phyloP scores from a whole-genome alignment of 1,140 invertebrate genomes.

The Aporrectodea caliginosa region DNA sequence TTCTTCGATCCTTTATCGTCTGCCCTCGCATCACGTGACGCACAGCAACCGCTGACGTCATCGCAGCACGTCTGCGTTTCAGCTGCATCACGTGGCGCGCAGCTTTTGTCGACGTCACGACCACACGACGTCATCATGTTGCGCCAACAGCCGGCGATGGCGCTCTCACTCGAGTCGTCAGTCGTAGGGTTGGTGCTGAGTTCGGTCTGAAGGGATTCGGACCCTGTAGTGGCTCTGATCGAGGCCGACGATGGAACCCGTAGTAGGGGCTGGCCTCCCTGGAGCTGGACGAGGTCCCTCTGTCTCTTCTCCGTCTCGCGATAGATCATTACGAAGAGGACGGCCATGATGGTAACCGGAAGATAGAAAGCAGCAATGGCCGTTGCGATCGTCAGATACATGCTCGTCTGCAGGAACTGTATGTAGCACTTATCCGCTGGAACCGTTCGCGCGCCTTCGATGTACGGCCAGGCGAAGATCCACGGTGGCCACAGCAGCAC shows the following conservation, averaged over 20 bases:
- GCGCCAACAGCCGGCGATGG: not conserved
- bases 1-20: not conserved
- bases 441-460: constrained; percentile 74
- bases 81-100: not conserved
- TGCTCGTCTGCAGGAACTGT: constrained; percentile 97
- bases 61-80: too few relatives aligned
- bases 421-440: constrained; percentile 89
- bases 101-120: not conserved
- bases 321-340: constrained; percentile 70
- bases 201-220: not conserved
- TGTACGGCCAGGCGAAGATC: constrained; percentile 98
- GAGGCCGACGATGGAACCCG: not conserved
- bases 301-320: constrained; percentile 84
- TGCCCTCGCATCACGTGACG: not conserved
- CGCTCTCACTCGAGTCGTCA: too few relatives aligned
- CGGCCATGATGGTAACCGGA: constrained; percentile 66
- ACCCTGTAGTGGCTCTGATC: not conserved
- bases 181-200: not conserved
- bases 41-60: not conserved
- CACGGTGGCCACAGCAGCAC: constrained; percentile 89
- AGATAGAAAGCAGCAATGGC: constrained; percentile 92
- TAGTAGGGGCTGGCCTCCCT: constrained; percentile 64
- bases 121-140: not conserved
- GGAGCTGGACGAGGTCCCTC: constrained; percentile 89
- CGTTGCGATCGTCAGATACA: constrained; percentile 81